Conservation (phyloP, 2,888 invertebrate species). For the Ligdia adustata region DNA sequence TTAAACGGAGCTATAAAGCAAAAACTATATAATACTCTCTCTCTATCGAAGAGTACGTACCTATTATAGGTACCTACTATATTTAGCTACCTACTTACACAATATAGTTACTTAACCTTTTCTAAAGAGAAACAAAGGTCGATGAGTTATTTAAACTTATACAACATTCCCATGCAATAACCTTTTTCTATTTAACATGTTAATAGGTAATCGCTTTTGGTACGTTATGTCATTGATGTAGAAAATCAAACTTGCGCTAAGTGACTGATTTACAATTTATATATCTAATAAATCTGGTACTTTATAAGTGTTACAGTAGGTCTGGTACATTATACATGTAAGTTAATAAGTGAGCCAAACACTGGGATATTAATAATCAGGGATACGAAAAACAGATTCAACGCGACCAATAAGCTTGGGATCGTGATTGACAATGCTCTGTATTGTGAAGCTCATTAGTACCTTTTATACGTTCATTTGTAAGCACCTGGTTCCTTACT, state of each 20-base stretch:
- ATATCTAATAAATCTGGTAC: too few relatives aligned
- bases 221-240: too few relatives aligned
- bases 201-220: constrained; percentile 56
- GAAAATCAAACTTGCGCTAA: too few relatives aligned
- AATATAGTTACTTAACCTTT: constrained; percentile 3
- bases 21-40: too few relatives aligned
- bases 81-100: background rate
- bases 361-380: too few relatives aligned
- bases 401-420: constrained; percentile 23
- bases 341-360: too few relatives aligned
- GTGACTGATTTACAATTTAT: too few relatives aligned
- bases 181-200: constrained; percentile 38
- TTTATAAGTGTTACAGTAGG: too few relatives aligned
- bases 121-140: constrained; percentile 5
- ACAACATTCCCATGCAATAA: constrained; percentile 9
- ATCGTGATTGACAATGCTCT: constrained; percentile 17
- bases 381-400: constrained; percentile 42
- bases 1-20: too few relatives aligned
- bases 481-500: background rate
- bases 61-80: background rate
- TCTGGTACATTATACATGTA: too few relatives aligned
- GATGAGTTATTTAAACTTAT: constrained; percentile 15
- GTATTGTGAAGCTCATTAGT: constrained; percentile 6
- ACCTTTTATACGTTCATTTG: background rate
- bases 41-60: constrained; percentile 10